Percentiles rank a stretch among this genome's conserved stretches.
Conservation (phyloP, 2,888 invertebrate species). For the Synanthedon formicaeformis region DNA sequence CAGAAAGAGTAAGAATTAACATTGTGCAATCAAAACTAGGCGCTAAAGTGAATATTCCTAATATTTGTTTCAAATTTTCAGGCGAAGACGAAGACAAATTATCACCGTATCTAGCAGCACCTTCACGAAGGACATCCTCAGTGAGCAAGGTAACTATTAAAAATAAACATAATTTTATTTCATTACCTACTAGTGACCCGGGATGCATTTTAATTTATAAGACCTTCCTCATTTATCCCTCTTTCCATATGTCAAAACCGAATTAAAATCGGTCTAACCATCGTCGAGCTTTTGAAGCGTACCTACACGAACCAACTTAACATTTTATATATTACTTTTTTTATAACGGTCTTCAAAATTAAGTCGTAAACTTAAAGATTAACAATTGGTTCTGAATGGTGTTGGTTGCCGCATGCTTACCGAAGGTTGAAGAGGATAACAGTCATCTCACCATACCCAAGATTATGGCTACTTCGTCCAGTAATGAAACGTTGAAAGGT, state of each 20-base stretch:
- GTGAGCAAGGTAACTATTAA: conserved; percentile 41
- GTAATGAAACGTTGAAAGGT: conserved; percentile 84
- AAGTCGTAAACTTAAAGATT: neutral
- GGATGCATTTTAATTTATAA: no score
- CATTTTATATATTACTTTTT: no score
- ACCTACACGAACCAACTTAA: no score
- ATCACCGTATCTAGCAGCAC: conserved; percentile 50
- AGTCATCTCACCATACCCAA: conserved; percentile 79
- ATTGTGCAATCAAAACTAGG: neutral
- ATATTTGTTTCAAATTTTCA: conserved; percentile 12
- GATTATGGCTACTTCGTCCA: conserved; percentile 78
- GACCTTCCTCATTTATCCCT: no score
- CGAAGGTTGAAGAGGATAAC: conserved; percentile 65
- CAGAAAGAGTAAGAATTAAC: conserved; percentile 40
- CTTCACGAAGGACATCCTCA: conserved; percentile 49
- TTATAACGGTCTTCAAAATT: neutral
- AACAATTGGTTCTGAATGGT: neutral
- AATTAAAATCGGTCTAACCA: no score
- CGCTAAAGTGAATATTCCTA: neutral
- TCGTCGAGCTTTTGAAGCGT: no score
- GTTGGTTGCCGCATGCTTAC: conserved; percentile 27
- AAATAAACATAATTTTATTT: neutral
- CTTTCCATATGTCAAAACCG: no score
- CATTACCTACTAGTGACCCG: neutral
- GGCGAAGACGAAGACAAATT: conserved; percentile 62